A percentile compares a stretch with the other conserved stretches of the same genome.
Evolutionary conservation across 2,888 invertebrate genomes (phyloP).

Genomic region (Aphodius sticticus): DNA sequence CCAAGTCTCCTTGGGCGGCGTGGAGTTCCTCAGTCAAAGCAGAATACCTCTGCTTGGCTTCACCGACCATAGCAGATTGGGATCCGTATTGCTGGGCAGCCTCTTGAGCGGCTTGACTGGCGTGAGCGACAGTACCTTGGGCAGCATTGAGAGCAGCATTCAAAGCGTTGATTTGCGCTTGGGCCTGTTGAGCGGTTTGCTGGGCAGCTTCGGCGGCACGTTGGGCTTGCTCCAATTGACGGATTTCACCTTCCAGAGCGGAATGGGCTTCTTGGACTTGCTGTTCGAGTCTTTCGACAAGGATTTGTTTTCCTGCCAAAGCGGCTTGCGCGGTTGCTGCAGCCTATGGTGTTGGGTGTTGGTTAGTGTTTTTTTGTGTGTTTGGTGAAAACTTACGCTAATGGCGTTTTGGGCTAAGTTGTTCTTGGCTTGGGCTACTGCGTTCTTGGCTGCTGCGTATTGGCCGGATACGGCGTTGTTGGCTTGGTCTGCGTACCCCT

Average conservation of each 20-base stretch:
- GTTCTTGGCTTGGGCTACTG: conserved; percentile 80
- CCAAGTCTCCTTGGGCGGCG: too few species aligned
- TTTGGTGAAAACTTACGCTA: conserved; percentile 50
- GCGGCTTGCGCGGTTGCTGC: conserved; percentile 72
- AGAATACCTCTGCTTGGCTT: too few species aligned
- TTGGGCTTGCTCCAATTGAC: conserved; percentile 79
- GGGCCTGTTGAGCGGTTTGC: conserved; percentile 68
- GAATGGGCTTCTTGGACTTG: conserved; percentile 77
- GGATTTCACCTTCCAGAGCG: conserved; percentile 73
- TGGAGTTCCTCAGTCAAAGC: too few species aligned
- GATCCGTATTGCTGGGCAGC: not conserved
- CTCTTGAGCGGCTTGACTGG: not conserved
- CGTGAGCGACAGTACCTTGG: too few species aligned
- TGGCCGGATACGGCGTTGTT: conserved; percentile 76
- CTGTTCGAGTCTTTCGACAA: conserved; percentile 69
- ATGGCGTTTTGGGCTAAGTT: conserved; percentile 79
- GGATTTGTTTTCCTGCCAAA: conserved; percentile 69
- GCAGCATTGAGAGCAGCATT: too few species aligned
- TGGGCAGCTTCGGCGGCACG: conserved; percentile 65
- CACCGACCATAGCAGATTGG: not conserved
- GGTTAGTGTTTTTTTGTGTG: not conserved
- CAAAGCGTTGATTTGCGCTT: conserved; percentile 70
- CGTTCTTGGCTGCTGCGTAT: conserved; percentile 78
- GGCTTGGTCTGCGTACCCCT: conserved; percentile 79
- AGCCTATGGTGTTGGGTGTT: conserved; percentile 58